These are phyloP conservation scores for Latrodectus hesperus DNA, from an alignment of 2,888 invertebrate genomes.

Conservation along the genomic window DNA sequence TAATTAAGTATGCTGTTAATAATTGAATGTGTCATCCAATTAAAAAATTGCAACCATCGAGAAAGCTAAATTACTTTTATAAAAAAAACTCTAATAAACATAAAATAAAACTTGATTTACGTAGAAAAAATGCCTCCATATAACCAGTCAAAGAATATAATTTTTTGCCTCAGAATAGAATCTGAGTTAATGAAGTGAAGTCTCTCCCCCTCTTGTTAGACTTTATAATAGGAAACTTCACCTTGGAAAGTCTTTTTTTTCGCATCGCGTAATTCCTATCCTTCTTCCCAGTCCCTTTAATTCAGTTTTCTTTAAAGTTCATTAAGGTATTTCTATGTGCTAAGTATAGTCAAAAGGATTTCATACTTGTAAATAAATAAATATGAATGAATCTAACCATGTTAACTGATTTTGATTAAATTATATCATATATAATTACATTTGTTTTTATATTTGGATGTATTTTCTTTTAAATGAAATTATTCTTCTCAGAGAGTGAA, in stretches of 20 bases:
- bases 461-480: too few species aligned
- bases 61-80: conserved; percentile 6
- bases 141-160: not conserved
- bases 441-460: too few species aligned
- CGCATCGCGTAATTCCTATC: not conserved
- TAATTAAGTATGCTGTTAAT: too few species aligned
- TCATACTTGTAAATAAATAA: too few species aligned
- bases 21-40: not conserved
- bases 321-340: not conserved
- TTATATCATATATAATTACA: too few species aligned
- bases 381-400: too few species aligned
- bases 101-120: not conserved
- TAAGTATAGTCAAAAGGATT: too few species aligned
- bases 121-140: not conserved
- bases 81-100: not conserved
- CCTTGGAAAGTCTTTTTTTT: conserved; percentile 11
- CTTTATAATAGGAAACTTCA: conserved; percentile 16
- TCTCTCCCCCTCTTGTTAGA: not conserved
- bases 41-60: not conserved
- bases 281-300: not conserved
- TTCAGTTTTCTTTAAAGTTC: conserved; percentile 31
- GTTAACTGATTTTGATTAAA: too few species aligned
- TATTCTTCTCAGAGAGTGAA: too few species aligned
- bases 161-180: not conserved
- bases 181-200: conserved; percentile 20